Percentiles rank a stretch among this genome's conserved stretches.
Conservation (phyloP, 2,888 invertebrate species). For the Patella caerulea region DNA sequence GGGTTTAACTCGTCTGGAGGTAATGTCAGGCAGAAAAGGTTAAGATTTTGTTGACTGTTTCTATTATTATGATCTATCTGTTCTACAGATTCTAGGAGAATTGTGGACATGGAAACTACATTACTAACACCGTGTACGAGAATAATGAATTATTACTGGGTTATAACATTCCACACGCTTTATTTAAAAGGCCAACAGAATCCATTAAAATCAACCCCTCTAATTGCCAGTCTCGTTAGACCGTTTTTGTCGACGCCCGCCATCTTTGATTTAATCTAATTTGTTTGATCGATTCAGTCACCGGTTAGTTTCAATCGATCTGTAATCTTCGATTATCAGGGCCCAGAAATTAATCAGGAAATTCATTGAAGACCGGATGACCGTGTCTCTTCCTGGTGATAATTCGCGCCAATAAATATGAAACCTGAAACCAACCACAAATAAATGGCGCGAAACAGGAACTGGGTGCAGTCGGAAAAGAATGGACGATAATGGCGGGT, state of each 20-base stretch:
- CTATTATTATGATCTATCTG: neutral
- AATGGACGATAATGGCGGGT: conserved; percentile 7
- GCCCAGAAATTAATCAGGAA: neutral
- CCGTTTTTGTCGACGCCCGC: conserved; percentile 1
- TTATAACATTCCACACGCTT: conserved; percentile 8
- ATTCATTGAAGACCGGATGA: conserved; percentile 10
- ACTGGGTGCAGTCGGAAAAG: conserved; percentile 6
- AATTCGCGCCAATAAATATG: conserved; percentile 13
- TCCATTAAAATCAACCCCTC: conserved; percentile 10
- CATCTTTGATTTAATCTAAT: conserved; percentile 11
- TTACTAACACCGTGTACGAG: conserved; percentile 26
- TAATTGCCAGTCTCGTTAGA: conserved; percentile 11
- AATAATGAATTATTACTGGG: conserved; percentile 25
- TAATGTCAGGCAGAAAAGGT: neutral
- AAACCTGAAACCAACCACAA: conserved; percentile 1
- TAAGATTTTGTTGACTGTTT: neutral
- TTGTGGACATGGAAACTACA: conserved; percentile 34
- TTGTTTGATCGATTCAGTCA: conserved; percentile 1
- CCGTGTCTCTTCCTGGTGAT: conserved; percentile 9
- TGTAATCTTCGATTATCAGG: conserved; percentile 4
- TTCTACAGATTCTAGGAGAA: conserved; percentile 24
- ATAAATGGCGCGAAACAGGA: conserved; percentile 10
- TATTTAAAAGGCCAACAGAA: conserved; percentile 9
- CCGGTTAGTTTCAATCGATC: conserved; percentile 5
- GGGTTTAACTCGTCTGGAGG: neutral